Conservation (phyloP, 2,797 vertebrate genomes). For the Poecilia picta region DNA sequence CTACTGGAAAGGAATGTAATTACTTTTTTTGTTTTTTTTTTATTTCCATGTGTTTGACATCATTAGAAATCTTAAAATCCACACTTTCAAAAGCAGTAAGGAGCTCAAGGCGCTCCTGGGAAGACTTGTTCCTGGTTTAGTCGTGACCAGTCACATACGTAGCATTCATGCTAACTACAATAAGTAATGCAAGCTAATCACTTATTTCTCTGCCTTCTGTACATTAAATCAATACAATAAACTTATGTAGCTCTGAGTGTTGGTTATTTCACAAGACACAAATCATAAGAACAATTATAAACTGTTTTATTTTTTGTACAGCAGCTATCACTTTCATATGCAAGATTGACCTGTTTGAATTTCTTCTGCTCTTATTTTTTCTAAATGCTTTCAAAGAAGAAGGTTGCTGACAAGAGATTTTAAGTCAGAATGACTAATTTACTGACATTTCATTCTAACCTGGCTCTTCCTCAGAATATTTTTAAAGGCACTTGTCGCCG, state of each 20-base stretch:
- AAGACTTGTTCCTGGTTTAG: no score
- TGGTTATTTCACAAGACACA: background rate
- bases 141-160: background rate
- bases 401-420: background rate
- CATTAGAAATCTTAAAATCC: no score
- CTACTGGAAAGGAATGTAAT: no score
- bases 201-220: background rate
- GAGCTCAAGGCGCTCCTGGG: no score
- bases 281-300: background rate
- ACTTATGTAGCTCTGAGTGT: background rate
- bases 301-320: background rate
- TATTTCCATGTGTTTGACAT: no score
- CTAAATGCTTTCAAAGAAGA: background rate
- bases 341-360: background rate
- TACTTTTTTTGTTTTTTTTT: no score
- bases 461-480: no score
- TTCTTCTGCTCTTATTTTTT: background rate
- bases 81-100: no score
- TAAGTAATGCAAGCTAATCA: background rate
- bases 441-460: background rate
- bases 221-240: background rate
- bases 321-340: background rate
- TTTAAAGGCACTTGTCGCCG: no score
- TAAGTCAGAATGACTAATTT: background rate
- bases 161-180: background rate